Evolutionary conservation across 2,888 invertebrate species (phyloP), one percentile per base, ranked within the genome.

Genomic region (Timema cristinae): DNA sequence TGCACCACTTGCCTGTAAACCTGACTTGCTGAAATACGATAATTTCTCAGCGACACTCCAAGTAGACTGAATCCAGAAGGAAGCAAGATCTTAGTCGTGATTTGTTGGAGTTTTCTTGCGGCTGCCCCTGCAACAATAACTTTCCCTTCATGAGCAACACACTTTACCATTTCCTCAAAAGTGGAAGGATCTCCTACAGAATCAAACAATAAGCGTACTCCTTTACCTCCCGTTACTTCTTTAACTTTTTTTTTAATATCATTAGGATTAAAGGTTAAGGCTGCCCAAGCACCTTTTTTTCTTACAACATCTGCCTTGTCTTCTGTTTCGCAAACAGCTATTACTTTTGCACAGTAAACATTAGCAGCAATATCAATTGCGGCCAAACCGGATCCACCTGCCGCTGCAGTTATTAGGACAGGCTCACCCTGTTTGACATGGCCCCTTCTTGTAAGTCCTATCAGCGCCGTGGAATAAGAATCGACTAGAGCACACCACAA

Each of bases 321-420:
- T 79, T 88, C 88, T 0, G 87, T 85, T 59, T 86, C 86, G 74
- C 88, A 88, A n/a, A 90, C 86, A n/a, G 87, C 90, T 76, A 91
- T 88, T 6, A 90, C 90, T 83, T 89, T 86, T 50, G 89, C 86
- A 79, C 86, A 86, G 78, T 87, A 90, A 67, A 90, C 85, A 80
- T 88, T 89, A 11, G 88, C 85, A 61, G 90, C 90, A 66, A 91
- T 83, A 81, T 91, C 91, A 32, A 90, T 86, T 61, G 89, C 88
- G 71, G 91, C 90, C 66, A 90, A 79, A 15, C 87, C 87, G 66
- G 87, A 81, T 10, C 89, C 88, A 32, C 89, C 90, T 68, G 88
- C 83, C 9, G 89, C 89, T 52, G 89, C 88, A 63, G 90, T 87
- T 54, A 91, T 84, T 11, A 91, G 79, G n/a, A 91, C 85, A 67